These are phyloP conservation scores for Menidia menidia DNA, from an alignment of 2,797 vertebrate species.

Conservation along the genomic window DNA sequence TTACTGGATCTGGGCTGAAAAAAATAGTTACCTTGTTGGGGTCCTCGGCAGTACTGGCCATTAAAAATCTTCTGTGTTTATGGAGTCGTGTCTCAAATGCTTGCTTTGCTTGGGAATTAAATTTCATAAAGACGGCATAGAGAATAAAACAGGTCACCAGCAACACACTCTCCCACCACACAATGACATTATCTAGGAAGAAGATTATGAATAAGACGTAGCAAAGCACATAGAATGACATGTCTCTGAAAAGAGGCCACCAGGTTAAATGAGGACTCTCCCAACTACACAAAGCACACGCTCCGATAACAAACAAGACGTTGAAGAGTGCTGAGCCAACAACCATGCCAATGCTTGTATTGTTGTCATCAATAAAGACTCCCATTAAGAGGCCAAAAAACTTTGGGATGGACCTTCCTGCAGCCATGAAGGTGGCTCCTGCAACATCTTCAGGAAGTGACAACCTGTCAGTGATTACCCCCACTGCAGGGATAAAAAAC, in stretches of 20 bases:
- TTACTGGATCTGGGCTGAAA: not conserved
- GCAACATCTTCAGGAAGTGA: conserved; percentile 95
- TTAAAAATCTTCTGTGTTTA: conserved; percentile 86
- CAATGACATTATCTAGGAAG: conserved; percentile 94
- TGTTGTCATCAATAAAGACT: conserved; percentile 96
- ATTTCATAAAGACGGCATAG: conserved; percentile 94
- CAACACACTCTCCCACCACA: conserved; percentile 95
- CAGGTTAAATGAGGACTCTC: conserved; percentile 94
- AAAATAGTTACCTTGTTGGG: conserved; percentile 82
- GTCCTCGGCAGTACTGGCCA: conserved; percentile 84
- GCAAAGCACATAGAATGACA: conserved; percentile 94
- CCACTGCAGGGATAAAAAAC: conserved; percentile 94
- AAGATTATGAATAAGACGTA: conserved; percentile 94
- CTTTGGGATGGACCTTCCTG: conserved; percentile 95
- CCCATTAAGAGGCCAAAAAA: conserved; percentile 97
- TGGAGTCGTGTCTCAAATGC: conserved; percentile 87
- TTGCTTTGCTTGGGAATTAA: conserved; percentile 86
- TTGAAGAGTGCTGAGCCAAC: conserved; percentile 98
- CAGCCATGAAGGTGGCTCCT: conserved; percentile 97
- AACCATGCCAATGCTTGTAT: conserved; percentile 94
- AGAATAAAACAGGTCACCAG: conserved; percentile 87
- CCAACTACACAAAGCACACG: conserved; percentile 93
- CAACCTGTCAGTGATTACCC: conserved; percentile 92
- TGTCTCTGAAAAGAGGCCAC: conserved; percentile 97
- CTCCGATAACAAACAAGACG: conserved; percentile 97